Evolutionary conservation across 2,888 invertebrate genomes (phyloP), one percentile per base, ranked within the genome.

Genomic region (Malthinus flaveolus): DNA sequence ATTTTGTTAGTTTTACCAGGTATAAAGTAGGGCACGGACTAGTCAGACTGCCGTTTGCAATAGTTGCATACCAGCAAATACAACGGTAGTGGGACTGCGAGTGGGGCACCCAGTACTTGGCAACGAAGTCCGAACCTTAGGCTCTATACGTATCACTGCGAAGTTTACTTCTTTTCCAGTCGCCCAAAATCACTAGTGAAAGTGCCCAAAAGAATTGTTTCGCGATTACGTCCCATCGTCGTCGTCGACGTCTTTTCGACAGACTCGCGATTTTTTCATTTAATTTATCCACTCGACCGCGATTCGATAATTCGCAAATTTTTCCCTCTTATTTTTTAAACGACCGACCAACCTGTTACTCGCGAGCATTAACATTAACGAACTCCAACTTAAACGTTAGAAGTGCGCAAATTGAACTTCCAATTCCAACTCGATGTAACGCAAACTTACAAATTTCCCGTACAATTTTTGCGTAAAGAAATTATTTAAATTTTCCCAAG

Each of bases 1-100:
- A 76, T 68, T 63, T 66, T 62, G 49, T 66, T 58, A 60, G 72
- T 69, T 71, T 73, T 71, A 71, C 73, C 77, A 76, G 77, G 78
- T 76, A 72, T 71, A 77, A 79, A 79, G 78, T 79, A 78, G 79
- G 79, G 74, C 78, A 77, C 73, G 66, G 71, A 78, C 78, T 78
- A 75, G 74, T 70, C 71, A 66, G 58, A 61, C 62, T 53, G 70
- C 68, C 66, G 71, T 66, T 65, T 68, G 72, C 67, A 70, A 68
- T 73, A 62, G 65, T 66, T 69, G 67, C 69, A 66, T 66, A 61
- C 71, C 70, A 66, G 68, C 62, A 66, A 42, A 63, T 49, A 58
- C 56, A 58, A 62, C 61, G 56, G 52, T 56, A 60, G 60, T 61
- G 59, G 59, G 59, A 59, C 59, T 32, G 49, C 46, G 57, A 54